Percentiles rank a stretch among this genome's conserved stretches.
These are phyloP conservation scores for Rhogogaster chlorosoma DNA, from an alignment of 2,888 invertebrate genomes.

Conservation along the genomic window DNA sequence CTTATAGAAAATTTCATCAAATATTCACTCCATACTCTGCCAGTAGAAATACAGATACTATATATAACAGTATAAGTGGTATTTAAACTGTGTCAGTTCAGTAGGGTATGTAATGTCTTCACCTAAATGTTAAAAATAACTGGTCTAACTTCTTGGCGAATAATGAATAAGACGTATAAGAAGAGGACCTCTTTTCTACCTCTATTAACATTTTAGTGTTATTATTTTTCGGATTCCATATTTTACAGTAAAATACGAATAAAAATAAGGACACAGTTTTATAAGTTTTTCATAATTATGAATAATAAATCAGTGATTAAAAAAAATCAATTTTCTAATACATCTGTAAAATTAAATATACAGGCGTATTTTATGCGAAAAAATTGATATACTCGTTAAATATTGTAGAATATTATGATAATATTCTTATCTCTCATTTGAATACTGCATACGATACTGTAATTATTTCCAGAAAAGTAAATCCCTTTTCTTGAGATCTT, in stretches of 20 bases:
- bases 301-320: neutral
- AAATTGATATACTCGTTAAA: no score
- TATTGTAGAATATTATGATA: no score
- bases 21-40: neutral
- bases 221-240: neutral
- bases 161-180: neutral
- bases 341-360: no score
- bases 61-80: neutral
- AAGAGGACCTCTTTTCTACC: neutral
- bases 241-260: neutral
- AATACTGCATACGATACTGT: no score
- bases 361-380: no score
- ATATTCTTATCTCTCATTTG: no score
- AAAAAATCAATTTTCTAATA: no score
- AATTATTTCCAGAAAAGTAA: no score
- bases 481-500: no score
- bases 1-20: neutral
- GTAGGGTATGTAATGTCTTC: neutral
- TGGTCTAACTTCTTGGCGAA: neutral
- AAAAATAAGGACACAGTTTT: neutral
- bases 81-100: constrained; percentile 8
- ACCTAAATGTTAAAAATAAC: constrained; percentile 22
- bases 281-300: neutral
- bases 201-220: neutral
- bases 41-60: neutral